Evolutionary conservation across 1,140 invertebrate genomes (phyloP).

Genomic region (Cotesia vestalis): DNA sequence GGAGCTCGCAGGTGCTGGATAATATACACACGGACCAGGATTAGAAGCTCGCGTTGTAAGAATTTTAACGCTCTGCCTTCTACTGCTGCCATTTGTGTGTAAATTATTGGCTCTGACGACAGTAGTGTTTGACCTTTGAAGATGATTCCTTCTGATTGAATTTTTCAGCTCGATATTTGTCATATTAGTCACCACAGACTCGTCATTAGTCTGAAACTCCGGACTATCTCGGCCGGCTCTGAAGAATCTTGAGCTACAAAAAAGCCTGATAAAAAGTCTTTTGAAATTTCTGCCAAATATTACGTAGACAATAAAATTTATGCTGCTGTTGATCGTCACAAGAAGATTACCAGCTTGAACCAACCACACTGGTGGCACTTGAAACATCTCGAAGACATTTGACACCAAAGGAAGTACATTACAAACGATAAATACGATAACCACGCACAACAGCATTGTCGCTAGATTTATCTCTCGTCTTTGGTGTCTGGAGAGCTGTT

Average conservation of each 20-base stretch:
- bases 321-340: conserved; percentile 95
- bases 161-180: conserved; percentile 68
- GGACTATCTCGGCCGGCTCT: conserved; percentile 73
- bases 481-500: conserved; percentile 81
- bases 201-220: conserved; percentile 78
- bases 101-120: conserved; percentile 65
- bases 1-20: conserved; percentile 68
- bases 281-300: conserved; percentile 97
- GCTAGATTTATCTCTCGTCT: conserved; percentile 88
- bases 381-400: conserved; percentile 86
- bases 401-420: conserved; percentile 90
- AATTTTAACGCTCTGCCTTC: conserved; percentile 54
- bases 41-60: conserved; percentile 59
- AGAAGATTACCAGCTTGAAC: conserved; percentile 91
- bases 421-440: conserved; percentile 93
- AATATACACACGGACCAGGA: conserved; percentile 75
- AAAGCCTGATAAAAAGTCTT: conserved; percentile 85
- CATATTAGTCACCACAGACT: conserved; percentile 81
- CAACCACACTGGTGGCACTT: conserved; percentile 68
- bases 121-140: conserved; percentile 72
- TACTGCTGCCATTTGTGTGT: conserved; percentile 53
- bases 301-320: conserved; percentile 97
- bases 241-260: conserved; percentile 75
- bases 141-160: conserved; percentile 67
- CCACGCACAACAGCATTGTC: conserved; percentile 93